Conservation (phyloP, 2,888 invertebrate species). For the Synergus laeviventris region DNA sequence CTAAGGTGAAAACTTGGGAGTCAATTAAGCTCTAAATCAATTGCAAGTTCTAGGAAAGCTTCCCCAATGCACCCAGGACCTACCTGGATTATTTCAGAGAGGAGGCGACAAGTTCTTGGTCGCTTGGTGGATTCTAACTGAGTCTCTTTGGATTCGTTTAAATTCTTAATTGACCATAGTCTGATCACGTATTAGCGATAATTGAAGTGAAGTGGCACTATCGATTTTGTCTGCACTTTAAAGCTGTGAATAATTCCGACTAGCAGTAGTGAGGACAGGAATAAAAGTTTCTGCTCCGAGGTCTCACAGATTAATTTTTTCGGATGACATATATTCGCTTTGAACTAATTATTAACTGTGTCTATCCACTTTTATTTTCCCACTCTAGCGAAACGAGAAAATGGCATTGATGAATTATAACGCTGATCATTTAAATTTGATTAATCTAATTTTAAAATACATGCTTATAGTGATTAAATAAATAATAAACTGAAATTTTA, state of each 20-base stretch:
- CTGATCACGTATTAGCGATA: constrained; percentile 36
- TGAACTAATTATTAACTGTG: constrained; percentile 11
- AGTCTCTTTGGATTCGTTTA: constrained; percentile 31
- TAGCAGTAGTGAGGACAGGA: neutral
- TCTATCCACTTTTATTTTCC: neutral
- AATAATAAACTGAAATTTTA: too few relatives aligned
- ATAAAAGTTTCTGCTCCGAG: constrained; percentile 10
- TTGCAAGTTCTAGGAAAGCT: constrained; percentile 28
- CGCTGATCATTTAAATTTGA: neutral
- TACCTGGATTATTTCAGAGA: constrained; percentile 10
- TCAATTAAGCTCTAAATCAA: constrained; percentile 36
- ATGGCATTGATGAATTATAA: neutral
- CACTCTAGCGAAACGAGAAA: neutral
- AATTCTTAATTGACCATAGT: constrained; percentile 38
- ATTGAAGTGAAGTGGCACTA: constrained; percentile 37
- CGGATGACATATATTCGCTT: neutral
- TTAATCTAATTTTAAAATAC: neutral
- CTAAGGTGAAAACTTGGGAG: constrained; percentile 22
- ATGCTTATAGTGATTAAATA: too few relatives aligned
- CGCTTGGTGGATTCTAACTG: constrained; percentile 20
- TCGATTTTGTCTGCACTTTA: constrained; percentile 39
- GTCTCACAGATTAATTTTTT: constrained; percentile 26
- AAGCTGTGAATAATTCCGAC: constrained; percentile 28
- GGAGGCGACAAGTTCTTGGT: constrained; percentile 29
- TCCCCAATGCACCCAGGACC: neutral